Evolutionary conservation across 2,888 invertebrate genomes (phyloP), one percentile per base, ranked within the genome.

Genomic region (Drosophila barbarae): DNA sequence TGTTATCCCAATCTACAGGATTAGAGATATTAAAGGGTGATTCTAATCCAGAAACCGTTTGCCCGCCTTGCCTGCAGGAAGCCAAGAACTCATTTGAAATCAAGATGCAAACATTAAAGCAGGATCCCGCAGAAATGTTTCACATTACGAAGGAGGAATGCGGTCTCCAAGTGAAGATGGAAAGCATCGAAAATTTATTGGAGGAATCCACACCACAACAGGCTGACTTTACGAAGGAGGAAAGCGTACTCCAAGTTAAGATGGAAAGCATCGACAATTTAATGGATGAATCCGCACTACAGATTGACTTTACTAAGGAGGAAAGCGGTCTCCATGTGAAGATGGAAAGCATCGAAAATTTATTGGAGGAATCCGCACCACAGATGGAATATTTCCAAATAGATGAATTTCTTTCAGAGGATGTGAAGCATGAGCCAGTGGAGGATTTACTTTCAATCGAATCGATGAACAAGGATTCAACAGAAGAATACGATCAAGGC

Each of bases 301-400:
- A 46, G 21, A 21, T 21, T 21, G 23, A 26, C n/a, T 9, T 23
- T 23, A 23, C 3, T 3, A 5, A 23, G 23, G 23, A 23, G 23
- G 23, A 3, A 23, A 23, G 23, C 23, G 3, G 23, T 23, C 4
- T 5, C 23, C 23, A 23, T 1, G 23, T 23, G 3, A 23, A 23
- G 23, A 23, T 23, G 23, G 23, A 23, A 4, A 23, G 23, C 3
- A 23, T 4, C 23, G 23, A 23, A 4, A 23, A 23, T 23, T 23
- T 23, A 4, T 23, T 23, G 23, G 23, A 23, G 23, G 23, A 23
- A 23, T 23, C 23, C 23, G 23, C 23, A 23, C 23, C 23, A 46
- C 46, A 46, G 28, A 46, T 46, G 2, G 46, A 46, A 30, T 46
- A 46, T 5, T 46, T 46, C 30, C 46, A 8, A 18, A 46, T 46